Percentiles rank a stretch among this genome's conserved stretches.
phyloP scores from a whole-genome alignment of 1,140 invertebrate genomes.

The Pemphigus obesinymphae region DNA sequence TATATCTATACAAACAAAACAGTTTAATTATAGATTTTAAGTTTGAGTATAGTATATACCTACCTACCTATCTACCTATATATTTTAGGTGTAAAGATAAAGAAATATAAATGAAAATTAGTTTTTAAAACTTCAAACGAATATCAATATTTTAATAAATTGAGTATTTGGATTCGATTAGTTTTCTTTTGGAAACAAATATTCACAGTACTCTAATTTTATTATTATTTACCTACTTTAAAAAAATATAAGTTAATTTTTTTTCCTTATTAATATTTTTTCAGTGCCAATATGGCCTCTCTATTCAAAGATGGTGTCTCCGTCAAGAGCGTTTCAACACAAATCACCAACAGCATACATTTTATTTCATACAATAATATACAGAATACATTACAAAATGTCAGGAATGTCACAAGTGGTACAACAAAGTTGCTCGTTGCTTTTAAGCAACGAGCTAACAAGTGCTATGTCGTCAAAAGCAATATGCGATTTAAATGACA shows the following conservation, averaged over 20 bases:
- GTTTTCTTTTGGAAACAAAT: too few relatives aligned
- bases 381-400: not conserved
- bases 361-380: not conserved
- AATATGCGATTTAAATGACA: conserved; percentile 32
- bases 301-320: conserved; percentile 24
- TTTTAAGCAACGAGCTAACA: conserved; percentile 5
- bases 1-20: too few relatives aligned
- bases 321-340: not conserved
- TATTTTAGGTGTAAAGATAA: too few relatives aligned
- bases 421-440: conserved; percentile 25
- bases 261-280: conserved; percentile 40
- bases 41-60: too few relatives aligned
- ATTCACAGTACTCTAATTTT: not conserved
- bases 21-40: too few relatives aligned
- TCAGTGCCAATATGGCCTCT: conserved; percentile 45
- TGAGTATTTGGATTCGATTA: too few relatives aligned
- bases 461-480: not conserved
- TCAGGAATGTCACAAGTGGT: not conserved
- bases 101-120: too few relatives aligned
- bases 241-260: not conserved
- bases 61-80: too few relatives aligned
- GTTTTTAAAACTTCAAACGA: too few relatives aligned
- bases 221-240: too few relatives aligned
- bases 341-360: not conserved
- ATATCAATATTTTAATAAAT: not conserved